Conservation (phyloP, 1,140 invertebrate genomes). For the Phocides pigmalion region DNA sequence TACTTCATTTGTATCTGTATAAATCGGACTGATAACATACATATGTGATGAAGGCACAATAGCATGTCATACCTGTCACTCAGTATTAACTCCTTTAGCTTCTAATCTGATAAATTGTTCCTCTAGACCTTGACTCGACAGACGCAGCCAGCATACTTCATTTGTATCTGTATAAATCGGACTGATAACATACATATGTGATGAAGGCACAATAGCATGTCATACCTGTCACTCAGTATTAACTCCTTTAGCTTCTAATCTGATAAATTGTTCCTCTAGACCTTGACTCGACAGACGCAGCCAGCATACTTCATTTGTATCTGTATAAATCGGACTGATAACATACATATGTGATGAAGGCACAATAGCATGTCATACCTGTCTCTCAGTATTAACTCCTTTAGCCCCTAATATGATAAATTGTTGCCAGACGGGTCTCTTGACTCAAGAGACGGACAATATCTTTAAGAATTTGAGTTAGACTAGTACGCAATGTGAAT, state of each 20-base stretch:
- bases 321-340: neutral
- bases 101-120: neutral
- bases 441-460: no score
- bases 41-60: no score
- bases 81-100: slow-evolving; percentile 8
- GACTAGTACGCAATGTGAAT: no score
- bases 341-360: neutral
- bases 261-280: neutral
- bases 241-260: slow-evolving; percentile 8
- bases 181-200: neutral
- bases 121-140: neutral
- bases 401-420: slow-evolving; percentile 13
- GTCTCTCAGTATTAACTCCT: slow-evolving; percentile 12
- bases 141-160: neutral
- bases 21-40: neutral
- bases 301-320: neutral
- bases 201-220: neutral
- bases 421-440: neutral
- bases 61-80: slow-evolving; percentile 9
- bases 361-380: slow-evolving; percentile 2
- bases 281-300: neutral
- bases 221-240: slow-evolving; percentile 12
- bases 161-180: neutral
- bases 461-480: neutral
- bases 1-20: neutral